Evolutionary conservation across 1,140 invertebrate genomes (phyloP).

Genomic region (Brachionus rubens): DNA sequence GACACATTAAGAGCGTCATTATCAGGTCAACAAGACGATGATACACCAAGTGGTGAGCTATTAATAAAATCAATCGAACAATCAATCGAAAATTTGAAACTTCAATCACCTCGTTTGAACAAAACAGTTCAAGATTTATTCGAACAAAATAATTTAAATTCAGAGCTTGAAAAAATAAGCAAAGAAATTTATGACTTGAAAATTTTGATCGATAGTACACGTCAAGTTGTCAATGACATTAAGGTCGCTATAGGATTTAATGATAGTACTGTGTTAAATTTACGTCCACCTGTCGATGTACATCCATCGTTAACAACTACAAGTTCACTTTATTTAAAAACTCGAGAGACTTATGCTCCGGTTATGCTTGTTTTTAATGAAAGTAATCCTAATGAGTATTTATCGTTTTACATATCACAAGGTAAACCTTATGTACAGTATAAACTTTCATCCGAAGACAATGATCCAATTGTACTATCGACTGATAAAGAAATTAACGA

Average conservation of each 20-base stretch:
- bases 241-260: constrained; percentile 37
- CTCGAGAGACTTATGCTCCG: background rate
- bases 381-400: constrained; percentile 37
- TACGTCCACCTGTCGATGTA: background rate
- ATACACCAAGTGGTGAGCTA: constrained; percentile 1
- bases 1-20: constrained; percentile 6
- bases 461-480: background rate
- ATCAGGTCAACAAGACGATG: background rate
- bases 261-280: constrained; percentile 10
- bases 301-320: constrained; percentile 32
- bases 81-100: constrained; percentile 26
- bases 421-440: constrained; percentile 34
- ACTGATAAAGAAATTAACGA: constrained; percentile 6
- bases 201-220: constrained; percentile 35
- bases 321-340: constrained; percentile 21
- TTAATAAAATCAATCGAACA: constrained; percentile 22
- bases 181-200: constrained; percentile 44
- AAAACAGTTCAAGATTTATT: constrained; percentile 17
- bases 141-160: constrained; percentile 28
- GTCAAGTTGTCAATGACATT: constrained; percentile 39
- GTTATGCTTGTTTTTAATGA: constrained; percentile 12
- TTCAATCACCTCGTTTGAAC: background rate
- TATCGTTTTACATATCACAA: background rate
- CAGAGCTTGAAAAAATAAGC: background rate
- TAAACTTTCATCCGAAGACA: constrained; percentile 8